Conservation (phyloP, 1,140 invertebrate species). For the Drosophila bifasciata region DNA sequence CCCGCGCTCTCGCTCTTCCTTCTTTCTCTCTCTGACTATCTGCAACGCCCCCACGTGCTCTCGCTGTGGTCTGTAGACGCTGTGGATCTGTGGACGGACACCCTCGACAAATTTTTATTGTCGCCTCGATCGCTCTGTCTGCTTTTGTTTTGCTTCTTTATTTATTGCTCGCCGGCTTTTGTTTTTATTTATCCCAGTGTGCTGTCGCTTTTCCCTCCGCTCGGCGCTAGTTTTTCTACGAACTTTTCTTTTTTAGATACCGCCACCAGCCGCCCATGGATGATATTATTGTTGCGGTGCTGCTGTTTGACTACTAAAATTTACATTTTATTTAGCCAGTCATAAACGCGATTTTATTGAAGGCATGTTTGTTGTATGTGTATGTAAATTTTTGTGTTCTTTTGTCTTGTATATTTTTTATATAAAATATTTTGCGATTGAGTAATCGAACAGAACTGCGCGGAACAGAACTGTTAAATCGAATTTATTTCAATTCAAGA, state of each 20-base stretch:
- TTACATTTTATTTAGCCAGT: conserved; percentile 75
- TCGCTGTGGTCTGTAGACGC: conserved; percentile 11
- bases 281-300: conserved; percentile 31
- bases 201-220: conserved; percentile 15
- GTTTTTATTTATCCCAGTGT: conserved; percentile 33
- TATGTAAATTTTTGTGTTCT: conserved; percentile 41
- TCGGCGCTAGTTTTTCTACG: conserved; percentile 3
- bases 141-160: conserved; percentile 49
- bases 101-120: conserved; percentile 56
- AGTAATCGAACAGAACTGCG: conserved; percentile 48
- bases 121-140: conserved; percentile 39
- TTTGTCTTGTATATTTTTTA: conserved; percentile 24
- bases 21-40: conserved; percentile 28
- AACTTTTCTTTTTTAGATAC: conserved; percentile 32
- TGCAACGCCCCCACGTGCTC: conserved; percentile 49
- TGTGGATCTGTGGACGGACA: conserved; percentile 11
- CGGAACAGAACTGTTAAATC: background rate
- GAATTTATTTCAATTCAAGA: background rate
- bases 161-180: conserved; percentile 66
- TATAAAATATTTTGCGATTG: conserved; percentile 54
- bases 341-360: conserved; percentile 52
- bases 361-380: conserved; percentile 36
- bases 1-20: conserved; percentile 9
- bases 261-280: too few species aligned
- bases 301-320: conserved; percentile 52